Evolutionary conservation across 2,797 vertebrate species (phyloP).

Genomic region (Lophius americanus): DNA sequence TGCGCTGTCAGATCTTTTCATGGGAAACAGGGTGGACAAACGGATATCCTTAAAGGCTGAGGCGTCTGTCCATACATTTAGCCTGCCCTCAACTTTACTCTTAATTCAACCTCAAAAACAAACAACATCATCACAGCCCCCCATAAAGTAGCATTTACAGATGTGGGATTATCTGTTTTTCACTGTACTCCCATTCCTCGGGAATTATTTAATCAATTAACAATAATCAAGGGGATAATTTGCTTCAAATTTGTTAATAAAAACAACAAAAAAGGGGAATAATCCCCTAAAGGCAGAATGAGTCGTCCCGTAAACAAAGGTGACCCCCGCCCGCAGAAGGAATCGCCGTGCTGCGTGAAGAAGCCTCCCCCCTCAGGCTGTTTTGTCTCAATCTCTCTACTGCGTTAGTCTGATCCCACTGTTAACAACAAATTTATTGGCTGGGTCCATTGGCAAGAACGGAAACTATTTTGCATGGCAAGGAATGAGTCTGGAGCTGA

Average conservation of each 20-base stretch:
- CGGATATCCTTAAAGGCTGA: conserved; percentile 70
- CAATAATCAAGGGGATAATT: no score
- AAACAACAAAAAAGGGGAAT: background rate
- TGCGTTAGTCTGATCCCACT: conserved; percentile 46
- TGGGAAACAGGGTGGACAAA: conserved; percentile 69
- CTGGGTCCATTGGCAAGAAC: conserved; percentile 58
- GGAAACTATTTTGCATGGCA: conserved; percentile 79
- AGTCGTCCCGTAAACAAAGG: conserved; percentile 21
- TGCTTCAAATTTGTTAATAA: conserved; percentile 4
- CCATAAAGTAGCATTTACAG: background rate
- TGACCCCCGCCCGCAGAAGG: background rate
- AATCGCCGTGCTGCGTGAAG: background rate
- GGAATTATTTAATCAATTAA: no score
- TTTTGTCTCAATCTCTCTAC: conserved; percentile 41
- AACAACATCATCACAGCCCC: conserved; percentile 11
- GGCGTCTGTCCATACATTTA: conserved; percentile 41
- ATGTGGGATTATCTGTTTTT: no score
- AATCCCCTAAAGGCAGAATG: conserved; percentile 8
- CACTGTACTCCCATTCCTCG: no score
- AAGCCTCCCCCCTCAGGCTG: conserved; percentile 41
- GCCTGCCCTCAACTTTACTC: conserved; percentile 41
- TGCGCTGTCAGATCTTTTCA: conserved; percentile 61
- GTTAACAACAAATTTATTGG: conserved; percentile 74
- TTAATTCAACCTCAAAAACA: conserved; percentile 38
- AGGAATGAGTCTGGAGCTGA: conserved; percentile 67